These are phyloP conservation scores for Thymallus thymallus DNA, from an alignment of 2,113 vertebrate genomes.

Conservation along the genomic window DNA sequence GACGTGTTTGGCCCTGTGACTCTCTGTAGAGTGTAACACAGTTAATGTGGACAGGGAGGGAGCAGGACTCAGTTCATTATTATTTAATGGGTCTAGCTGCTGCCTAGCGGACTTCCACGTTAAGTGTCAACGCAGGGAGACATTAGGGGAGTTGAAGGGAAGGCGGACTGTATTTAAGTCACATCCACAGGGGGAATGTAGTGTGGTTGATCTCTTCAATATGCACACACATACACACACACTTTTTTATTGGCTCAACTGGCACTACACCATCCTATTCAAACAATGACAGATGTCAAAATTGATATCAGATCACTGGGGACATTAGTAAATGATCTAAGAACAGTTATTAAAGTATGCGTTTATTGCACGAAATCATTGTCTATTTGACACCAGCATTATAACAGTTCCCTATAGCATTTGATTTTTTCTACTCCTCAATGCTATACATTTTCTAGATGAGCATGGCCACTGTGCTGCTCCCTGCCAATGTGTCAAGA, in stretches of 20 bases:
- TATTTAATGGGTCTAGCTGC: slow-evolving; percentile 37
- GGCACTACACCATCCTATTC: not conserved
- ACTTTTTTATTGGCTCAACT: not conserved
- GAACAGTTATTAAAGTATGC: not conserved
- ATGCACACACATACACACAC: not conserved
- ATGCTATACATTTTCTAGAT: not conserved
- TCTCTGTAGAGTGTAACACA: slow-evolving; percentile 32
- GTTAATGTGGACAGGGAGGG: slow-evolving; percentile 30
- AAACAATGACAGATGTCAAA: not conserved
- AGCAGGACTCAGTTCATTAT: slow-evolving; percentile 20
- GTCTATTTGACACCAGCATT: not conserved
- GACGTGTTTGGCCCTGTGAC: not conserved
- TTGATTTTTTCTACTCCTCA: not conserved
- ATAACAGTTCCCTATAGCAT: not conserved
- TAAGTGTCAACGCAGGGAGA: too few relatives aligned
- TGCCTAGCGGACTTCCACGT: slow-evolving; percentile 26
- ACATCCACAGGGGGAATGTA: not conserved
- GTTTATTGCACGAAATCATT: not conserved
- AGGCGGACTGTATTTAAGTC: slow-evolving; percentile 19
- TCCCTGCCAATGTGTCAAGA: not conserved
- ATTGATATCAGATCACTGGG: not conserved
- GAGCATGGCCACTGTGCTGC: not conserved
- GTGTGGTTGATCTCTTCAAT: not conserved
- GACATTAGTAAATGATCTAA: not conserved
- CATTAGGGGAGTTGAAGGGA: slow-evolving; percentile 1